Evolutionary conservation across 2,888 invertebrate genomes (phyloP), one percentile per base, ranked within the genome.

Genomic region (Steinernema hermaphroditum): DNA sequence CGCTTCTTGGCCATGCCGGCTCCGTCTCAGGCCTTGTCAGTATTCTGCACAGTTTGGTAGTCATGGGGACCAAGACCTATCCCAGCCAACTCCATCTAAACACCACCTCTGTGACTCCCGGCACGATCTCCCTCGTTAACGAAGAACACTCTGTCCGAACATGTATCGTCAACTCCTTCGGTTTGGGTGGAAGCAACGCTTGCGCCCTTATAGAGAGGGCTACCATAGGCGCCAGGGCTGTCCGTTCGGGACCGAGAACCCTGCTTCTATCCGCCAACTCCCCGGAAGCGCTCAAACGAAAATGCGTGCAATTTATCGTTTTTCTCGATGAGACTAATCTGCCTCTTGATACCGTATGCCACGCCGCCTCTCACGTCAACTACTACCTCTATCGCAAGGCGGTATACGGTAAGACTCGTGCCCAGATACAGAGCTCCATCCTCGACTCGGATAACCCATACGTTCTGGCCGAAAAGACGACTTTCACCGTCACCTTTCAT

Each of bases 121-220:
- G 62, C 16, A 62, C 77, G 41, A 72, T 79, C 72, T 72, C 68
- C 12, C 73, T 79, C 71, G 75, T 78, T 19, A 75, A 76, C 44
- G 81, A 81, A 62, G 80, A 81, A 57, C 70, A 72, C 27, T 72
- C 76, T 16, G 71, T 79, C 44, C 73, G 73, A 1, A 75, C 46
- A 16, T 72, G 75, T 9, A 76, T 78, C 2, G 75, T 81, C 54
- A 79, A 77, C n/a, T 77, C 78, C 0, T 81, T 80, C 71, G 79
- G 79, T 4, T 78, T 79, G 49, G 78, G 78, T 27, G 81, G 81
- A 69, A 78, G 80, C 0, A 81, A 80, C 54, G 76, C 78, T 2
- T 79, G 76, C 34, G 78, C 77, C 9, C 75, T 80, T 16, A 70
- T 80, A 8, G 70, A 75, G 22, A 75, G 72, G 54, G 29, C 32